Evolutionary conservation across 2,797 vertebrate species (phyloP), one percentile per base, ranked within the genome.

Genomic region (Phrynocephalus guinanensis): DNA sequence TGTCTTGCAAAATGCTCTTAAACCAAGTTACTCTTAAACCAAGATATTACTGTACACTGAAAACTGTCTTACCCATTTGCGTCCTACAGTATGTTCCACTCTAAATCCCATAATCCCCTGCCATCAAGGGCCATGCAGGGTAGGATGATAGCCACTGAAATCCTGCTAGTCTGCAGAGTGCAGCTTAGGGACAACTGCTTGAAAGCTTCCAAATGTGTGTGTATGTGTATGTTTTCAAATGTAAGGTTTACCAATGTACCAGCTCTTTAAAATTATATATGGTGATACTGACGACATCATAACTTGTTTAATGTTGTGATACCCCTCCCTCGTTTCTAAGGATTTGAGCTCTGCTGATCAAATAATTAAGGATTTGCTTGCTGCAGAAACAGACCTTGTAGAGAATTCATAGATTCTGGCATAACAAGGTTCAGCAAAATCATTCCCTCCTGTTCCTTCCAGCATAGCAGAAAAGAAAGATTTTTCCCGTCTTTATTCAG

Each of bases 361-460:
- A 56, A 71, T 13, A 30, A 78, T 50, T 18, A 63, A 33, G 10
- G 3, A 33, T 26, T 6, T 26, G 56, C 9, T 75, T 67, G 13
- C 56, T 50, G 13, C 22, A 52, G 20, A 33, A 68, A 70, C 18
- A 48, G 26, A 38, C 16, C 44, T 56, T 38, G 30, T 79, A 15
- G n/a, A 44, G 56, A 72, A 78, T 60, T 48, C 20, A 63, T 7
- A 6, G 7, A 6, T 26, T 30, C 22, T 10, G 24, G 24, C 70
- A 52, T 56, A 28, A 60, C 22, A 52, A 13, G 44, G 48, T 20
- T 44, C 38, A 72, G 6, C 60, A 75, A 38, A 44, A 22, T 91
- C 88, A 87, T 90, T 95, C 93, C 87, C 88, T 91, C 93, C 86
- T 93, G 94, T 92, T 91, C 91, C 30, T 63, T 91, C 92, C 93